A percentile compares a stretch with the other conserved stretches of the same genome.
phyloP scores from a whole-genome alignment of 2,888 invertebrate genomes.

The Philopedon plagiatum region DNA sequence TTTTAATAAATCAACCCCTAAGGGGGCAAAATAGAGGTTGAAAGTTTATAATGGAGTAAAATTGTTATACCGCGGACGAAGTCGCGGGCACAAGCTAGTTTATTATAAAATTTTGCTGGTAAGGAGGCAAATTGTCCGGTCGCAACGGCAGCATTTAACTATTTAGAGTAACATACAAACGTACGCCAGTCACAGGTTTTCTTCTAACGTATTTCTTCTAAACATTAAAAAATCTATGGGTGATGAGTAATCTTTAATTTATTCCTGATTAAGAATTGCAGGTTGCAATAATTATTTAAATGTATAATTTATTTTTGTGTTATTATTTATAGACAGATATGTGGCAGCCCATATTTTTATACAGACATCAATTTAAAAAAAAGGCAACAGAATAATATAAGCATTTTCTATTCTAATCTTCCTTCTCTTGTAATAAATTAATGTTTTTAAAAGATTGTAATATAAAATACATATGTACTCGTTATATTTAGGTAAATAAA shows the following conservation, averaged over 20 bases:
- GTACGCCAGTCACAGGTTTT: not conserved
- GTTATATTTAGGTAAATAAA: slow-evolving; percentile 69
- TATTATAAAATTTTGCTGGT: not conserved
- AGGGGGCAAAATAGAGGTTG: no score
- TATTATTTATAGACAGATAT: slow-evolving; percentile 32
- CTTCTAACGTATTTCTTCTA: no score
- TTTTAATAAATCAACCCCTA: no score
- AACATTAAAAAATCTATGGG: slow-evolving; percentile 14
- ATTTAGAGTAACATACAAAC: not conserved
- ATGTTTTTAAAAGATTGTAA: slow-evolving; percentile 66
- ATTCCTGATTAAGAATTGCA: slow-evolving; percentile 11
- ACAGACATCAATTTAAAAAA: slow-evolving; percentile 50
- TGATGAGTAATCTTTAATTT: slow-evolving; percentile 22
- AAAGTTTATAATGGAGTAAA: no score
- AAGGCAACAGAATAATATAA: slow-evolving; percentile 49
- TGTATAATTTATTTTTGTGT: slow-evolving; percentile 41
- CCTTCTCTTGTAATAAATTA: slow-evolving; percentile 62
- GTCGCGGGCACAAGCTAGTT: no score
- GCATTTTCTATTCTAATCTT: slow-evolving; percentile 62
- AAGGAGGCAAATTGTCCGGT: not conserved
- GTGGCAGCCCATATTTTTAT: slow-evolving; percentile 44
- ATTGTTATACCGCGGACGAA: no score
- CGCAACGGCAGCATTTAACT: not conserved
- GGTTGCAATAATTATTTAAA: slow-evolving; percentile 45
- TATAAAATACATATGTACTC: slow-evolving; percentile 67